Percentiles rank a stretch among this genome's conserved stretches.
Conservation (phyloP, 1,140 invertebrate species). For the Oscheius sp. region DNA sequence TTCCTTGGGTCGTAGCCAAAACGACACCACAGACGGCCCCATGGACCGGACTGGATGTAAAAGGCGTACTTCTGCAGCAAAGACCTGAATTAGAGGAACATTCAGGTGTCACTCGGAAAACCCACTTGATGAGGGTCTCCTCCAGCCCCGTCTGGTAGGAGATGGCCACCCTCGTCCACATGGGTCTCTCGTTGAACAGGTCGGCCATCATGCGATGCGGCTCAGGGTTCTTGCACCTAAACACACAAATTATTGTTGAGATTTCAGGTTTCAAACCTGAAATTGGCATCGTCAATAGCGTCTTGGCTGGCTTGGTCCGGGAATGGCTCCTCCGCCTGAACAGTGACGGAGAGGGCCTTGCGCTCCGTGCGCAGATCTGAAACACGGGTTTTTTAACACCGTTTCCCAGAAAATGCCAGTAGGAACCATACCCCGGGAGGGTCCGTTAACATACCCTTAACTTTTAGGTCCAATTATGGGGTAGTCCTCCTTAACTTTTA, state of each 20-base stretch:
- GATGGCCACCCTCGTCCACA: slow-evolving; percentile 56
- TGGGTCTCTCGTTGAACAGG: slow-evolving; percentile 56
- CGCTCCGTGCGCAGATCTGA: slow-evolving; percentile 56
- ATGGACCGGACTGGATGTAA: slow-evolving; percentile 58
- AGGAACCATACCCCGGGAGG: too few species aligned
- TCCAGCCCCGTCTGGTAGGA: slow-evolving; percentile 47
- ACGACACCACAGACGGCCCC: slow-evolving; percentile 59
- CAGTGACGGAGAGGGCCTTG: slow-evolving; percentile 54
- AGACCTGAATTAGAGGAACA: slow-evolving; percentile 39
- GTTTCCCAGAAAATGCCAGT: too few species aligned
- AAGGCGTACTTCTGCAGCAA: slow-evolving; percentile 59
- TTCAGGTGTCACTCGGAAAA: background rate
- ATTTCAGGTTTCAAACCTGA: slow-evolving; percentile 24
- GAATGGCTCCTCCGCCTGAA: slow-evolving; percentile 49
- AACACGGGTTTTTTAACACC: slow-evolving; percentile 20
- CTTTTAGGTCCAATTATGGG: background rate
- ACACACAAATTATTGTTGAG: background rate
- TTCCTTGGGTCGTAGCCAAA: slow-evolving; percentile 60
- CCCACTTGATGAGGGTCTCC: slow-evolving; percentile 51
- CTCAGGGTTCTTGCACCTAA: slow-evolving; percentile 53
- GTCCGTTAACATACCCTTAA: too few species aligned
- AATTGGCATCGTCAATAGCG: slow-evolving; percentile 49
- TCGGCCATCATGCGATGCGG: slow-evolving; percentile 48
- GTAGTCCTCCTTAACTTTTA: too few species aligned
- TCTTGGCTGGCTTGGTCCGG: slow-evolving; percentile 43